Evolutionary conservation across 2,113 vertebrate species (phyloP).

Genomic region (Pipa parva): DNA sequence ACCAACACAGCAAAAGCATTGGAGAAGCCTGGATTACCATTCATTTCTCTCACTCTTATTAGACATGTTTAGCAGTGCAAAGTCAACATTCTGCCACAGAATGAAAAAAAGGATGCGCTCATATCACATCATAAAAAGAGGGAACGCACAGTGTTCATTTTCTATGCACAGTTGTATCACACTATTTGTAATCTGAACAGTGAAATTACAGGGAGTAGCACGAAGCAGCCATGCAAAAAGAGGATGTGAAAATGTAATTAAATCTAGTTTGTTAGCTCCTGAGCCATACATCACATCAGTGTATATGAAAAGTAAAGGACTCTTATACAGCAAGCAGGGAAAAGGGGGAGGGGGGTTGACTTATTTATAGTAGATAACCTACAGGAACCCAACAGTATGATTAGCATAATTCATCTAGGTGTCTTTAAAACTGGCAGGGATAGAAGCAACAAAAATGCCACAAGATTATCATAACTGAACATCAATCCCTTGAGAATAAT

Average conservation of each 20-base stretch:
- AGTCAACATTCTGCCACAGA: slow-evolving; percentile 22
- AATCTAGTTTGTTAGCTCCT: slow-evolving; percentile 6
- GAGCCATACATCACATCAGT: background rate
- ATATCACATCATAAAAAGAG: background rate
- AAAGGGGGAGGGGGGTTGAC: background rate
- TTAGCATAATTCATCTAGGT: background rate
- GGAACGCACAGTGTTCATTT: background rate
- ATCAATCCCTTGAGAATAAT: background rate
- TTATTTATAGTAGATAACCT: background rate
- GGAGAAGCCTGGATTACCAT: slow-evolving; percentile 7
- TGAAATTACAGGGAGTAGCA: background rate
- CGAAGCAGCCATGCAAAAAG: background rate
- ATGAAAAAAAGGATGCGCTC: slow-evolving; percentile 23
- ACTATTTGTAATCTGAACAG: background rate
- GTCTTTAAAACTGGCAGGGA: background rate
- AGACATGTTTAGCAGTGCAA: background rate
- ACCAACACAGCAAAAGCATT: slow-evolving; percentile 4
- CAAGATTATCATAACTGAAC: background rate
- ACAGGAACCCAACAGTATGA: background rate
- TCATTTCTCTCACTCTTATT: slow-evolving; percentile 17
- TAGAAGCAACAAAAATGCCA: background rate
- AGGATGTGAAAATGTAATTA: background rate
- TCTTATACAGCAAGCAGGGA: background rate
- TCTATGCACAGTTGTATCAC: background rate
- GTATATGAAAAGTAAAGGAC: background rate